Base-by-base conservation (phyloP, 1,140 invertebrate genomes). In the Pseudomyrmex dendroicus region DNA sequence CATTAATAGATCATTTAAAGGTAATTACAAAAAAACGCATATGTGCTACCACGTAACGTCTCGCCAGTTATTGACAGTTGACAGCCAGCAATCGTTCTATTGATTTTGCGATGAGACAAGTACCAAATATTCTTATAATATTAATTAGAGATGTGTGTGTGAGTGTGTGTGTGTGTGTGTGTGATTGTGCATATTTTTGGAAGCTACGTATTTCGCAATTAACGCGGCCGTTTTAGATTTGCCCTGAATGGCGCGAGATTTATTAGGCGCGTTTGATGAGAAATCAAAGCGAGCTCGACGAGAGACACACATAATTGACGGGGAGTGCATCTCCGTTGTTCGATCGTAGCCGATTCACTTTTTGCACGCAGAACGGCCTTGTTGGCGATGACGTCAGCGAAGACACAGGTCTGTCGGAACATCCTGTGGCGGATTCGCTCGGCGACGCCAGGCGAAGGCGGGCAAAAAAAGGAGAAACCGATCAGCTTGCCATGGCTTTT, bases 381-480 rank as follows among this genome's bases (percentile, higher is more conserved):
- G 82, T 72, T 17, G 70, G 15, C 56, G 22, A 35, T 77, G 85
- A 87, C 86, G 74, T 82, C 82, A 82, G 35, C 59, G 66, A 78
- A 74, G 80, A 84, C 68, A 50, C 73, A 57, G 62, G 73, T 82
- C 78, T 76, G 77, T 77, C 85, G 78, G 78, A 73, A 70, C 63
- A 76, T 76, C 70, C 68, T 73, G 64, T 66, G 66, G 54, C 56
- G 70, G 74, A 87, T 84, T 84, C 66, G 78, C 72, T 72, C 77
- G 84, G 3, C 25, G 2, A 66, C 44, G 66, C 57, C 63, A 62
- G 74, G 82, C 78, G 80, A 77, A 84, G 68, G 82, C 50, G 68
- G 64, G 67, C 73, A 74, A 70, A 90, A 35, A 90, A 89, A 90
- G 89, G 72, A 86, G 84, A 78, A 82, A 62, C 63, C 83, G 25